Base-by-base conservation (phyloP, 2,888 invertebrate species). In the Sthenelais limicola region DNA sequence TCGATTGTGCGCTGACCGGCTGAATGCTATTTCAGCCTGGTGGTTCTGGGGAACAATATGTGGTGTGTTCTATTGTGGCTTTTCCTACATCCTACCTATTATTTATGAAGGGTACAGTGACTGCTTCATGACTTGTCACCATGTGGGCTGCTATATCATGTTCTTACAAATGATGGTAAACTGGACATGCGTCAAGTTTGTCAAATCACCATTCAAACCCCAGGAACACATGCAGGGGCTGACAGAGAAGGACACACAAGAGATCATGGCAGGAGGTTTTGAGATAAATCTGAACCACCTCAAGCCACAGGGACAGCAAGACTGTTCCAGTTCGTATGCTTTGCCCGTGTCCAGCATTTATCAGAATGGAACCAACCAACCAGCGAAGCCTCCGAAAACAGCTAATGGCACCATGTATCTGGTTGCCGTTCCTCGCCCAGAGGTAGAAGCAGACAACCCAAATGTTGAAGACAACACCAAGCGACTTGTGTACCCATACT, bases 111-210 rank as follows among this genome's bases (percentile, higher is more conserved):
- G 77, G 48, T 68, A 71, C 35, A 73, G 74, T n/a, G 73, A 71
- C 21, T 30, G 48, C 26, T 28, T 72, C 26, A 48, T 78, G 32
- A 35, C 38, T 9, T 56, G 72, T 5, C 58, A 75, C 74, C 72
- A 79, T 28, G 47, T 72, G 7, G 51, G 83, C 48, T 76, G 79
- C n/a, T 77, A 71, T 28, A 74, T 85, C 73, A 73, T 83, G 54
- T 79, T 80, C 7, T n/a, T 77, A 4, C 76, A 85, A 71, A 76
- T 84, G 71, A 75, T 81, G 43, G 21, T 81, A 26, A 83, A 84
- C 77, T 85, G 84, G 84, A 56, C 81, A 5, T 81, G 81, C 71
- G 79, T 84, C n/a, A 79, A 81, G 47, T 78, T 78, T 69, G 80
- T 83, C 2, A 77, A 77, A 15, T 82, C 82, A 0, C 72, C 78